Evolutionary conservation across 2,113 vertebrate species (phyloP), one percentile per base, ranked within the genome.

Genomic region (Eptatretus burgeri): DNA sequence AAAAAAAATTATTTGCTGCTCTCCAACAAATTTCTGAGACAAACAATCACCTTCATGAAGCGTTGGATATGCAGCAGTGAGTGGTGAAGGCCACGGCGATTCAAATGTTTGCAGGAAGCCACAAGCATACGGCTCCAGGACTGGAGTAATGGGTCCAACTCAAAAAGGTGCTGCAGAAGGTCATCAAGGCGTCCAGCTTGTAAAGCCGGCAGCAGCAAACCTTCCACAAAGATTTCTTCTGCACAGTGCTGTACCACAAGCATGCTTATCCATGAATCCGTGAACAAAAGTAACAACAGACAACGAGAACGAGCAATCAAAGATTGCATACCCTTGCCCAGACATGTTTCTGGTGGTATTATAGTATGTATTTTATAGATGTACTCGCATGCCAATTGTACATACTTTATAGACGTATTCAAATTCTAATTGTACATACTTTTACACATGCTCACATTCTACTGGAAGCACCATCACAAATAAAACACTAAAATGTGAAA

Each of bases 21-120:
- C 53, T n/a, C 53, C 9, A 60, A 41, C 27, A 41, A 41, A 41
- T 41, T 41, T 41, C 27, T 7, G 3, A 41, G 27, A 41, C 27
- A 41, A 27, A 49, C 64, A 14, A 66, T 66, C 68, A 98, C 91
- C 81, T 79, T 93, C 86, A 95, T 98, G 70, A 98, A 98, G 72
- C 88, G 83, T 66, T 98, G 91, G 9, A 98, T 72, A 67, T 91
- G 86, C 65, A 93, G 96, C 7, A 98, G 76, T n/a, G 84, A 83
- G 71, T 95, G 78, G 71, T 76, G 93, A 70, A 82, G 80, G 67
- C 76, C 78, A 10, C 80, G 81, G 12, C 79, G 80, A 71, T 96
- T 86, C 67, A 96, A 77, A 64, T 84, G 81, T 66, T 95, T 91
- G 73, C 91, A 98, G 69, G 84, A 76, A 63, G 85, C 80, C 50